These are phyloP conservation scores for Acleris cristana DNA, from an alignment of 2,888 invertebrate species.

Conservation along the genomic window DNA sequence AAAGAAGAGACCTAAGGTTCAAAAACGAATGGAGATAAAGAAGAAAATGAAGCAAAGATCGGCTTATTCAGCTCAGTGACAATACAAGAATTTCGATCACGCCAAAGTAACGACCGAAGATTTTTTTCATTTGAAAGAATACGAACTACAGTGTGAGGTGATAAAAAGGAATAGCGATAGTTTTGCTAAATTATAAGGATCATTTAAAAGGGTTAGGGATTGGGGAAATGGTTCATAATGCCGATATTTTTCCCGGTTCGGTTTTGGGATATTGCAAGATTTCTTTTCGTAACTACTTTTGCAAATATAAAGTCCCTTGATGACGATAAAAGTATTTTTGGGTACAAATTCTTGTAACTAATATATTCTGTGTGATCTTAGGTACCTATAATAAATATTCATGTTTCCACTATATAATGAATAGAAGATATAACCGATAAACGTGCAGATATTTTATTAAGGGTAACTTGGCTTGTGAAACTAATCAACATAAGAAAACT, in stretches of 20 bases:
- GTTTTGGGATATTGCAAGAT: no score
- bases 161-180: conserved; percentile 16
- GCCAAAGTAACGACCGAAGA: conserved; percentile 39
- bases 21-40: background rate
- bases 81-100: conserved; percentile 54
- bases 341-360: no score
- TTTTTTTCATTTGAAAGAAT: conserved; percentile 45
- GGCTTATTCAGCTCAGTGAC: conserved; percentile 45
- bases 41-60: conserved; percentile 37
- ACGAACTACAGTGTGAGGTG: conserved; percentile 18
- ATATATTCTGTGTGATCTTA: no score
- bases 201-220: background rate
- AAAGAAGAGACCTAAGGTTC: background rate
- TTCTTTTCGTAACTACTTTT: no score
- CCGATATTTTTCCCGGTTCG: background rate
- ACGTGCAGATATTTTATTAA: no score
- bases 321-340: no score
- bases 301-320: no score
- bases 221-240: background rate
- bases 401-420: no score
- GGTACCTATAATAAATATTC: no score
- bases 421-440: no score
- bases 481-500: no score
- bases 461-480: no score
- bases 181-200: conserved; percentile 13